Percentiles rank a stretch among this genome's conserved stretches.
These are phyloP conservation scores for Eulemur rubriventer DNA, from an alignment of 2,797 vertebrate genomes.

Conservation along the genomic window DNA sequence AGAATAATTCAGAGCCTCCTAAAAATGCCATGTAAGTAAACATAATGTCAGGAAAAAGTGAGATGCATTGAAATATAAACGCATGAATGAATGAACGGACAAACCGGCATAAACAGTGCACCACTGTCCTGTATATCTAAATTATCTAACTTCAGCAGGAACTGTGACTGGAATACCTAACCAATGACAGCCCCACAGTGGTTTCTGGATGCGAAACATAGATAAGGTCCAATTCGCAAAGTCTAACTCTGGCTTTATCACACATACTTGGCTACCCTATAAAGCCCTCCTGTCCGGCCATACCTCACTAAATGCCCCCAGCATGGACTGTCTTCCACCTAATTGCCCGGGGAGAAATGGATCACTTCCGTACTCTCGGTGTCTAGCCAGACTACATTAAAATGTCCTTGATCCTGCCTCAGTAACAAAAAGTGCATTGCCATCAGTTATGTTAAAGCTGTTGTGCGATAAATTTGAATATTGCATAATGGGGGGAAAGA, in stretches of 20 bases:
- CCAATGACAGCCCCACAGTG: background rate
- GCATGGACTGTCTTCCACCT: conserved; percentile 68
- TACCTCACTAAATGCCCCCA: conserved; percentile 64
- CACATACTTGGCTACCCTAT: background rate
- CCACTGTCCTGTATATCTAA: background rate
- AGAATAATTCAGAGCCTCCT: conserved; percentile 34
- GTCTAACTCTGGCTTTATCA: conserved; percentile 14
- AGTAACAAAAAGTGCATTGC: conserved; percentile 73
- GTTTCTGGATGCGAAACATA: conserved; percentile 47
- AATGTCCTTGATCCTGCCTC: conserved; percentile 78
- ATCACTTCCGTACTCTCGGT: conserved; percentile 58
- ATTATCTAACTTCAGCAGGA: background rate
- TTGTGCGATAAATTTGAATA: conserved; percentile 80
- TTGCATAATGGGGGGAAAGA: conserved; percentile 61
- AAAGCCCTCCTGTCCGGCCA: conserved; percentile 5
- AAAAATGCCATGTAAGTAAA: background rate
- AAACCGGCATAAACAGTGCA: background rate
- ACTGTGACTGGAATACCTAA: background rate
- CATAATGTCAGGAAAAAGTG: background rate
- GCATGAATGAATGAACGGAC: background rate
- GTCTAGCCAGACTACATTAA: conserved; percentile 70
- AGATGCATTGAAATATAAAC: background rate
- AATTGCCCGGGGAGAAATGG: conserved; percentile 70
- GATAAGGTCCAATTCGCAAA: background rate
- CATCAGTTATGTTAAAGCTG: conserved; percentile 79